Conservation (phyloP, 2,797 vertebrate species). For the Hozukius guyotensis region DNA sequence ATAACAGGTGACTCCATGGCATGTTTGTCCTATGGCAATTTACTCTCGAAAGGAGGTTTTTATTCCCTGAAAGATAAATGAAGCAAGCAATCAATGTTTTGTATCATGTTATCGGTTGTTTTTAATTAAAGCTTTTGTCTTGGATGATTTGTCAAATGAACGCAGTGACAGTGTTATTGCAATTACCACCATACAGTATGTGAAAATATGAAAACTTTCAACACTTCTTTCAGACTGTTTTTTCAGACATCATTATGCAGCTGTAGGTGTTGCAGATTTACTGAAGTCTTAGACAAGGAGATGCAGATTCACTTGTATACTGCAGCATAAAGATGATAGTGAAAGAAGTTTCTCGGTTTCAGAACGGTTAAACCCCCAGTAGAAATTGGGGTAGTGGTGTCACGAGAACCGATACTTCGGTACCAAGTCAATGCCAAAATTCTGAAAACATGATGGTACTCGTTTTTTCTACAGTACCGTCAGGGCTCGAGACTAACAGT, state of each 20-base stretch:
- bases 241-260: conserved; percentile 9
- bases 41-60: not conserved
- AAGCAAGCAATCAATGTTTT: not conserved
- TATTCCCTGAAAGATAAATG: not conserved
- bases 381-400: not conserved
- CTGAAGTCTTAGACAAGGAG: conserved; percentile 1
- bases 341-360: not conserved
- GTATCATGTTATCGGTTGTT: not conserved
- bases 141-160: conserved; percentile 1
- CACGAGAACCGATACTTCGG: not conserved
- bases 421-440: not conserved
- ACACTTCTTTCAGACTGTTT: not conserved
- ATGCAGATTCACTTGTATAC: conserved; percentile 16
- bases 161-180: not conserved
- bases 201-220: not conserved
- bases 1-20: conserved; percentile 29
- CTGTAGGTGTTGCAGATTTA: conserved; percentile 22
- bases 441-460: too few relatives aligned
- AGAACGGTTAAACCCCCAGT: not conserved
- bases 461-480: too few relatives aligned
- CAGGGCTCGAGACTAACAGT: too few relatives aligned
- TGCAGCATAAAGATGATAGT: not conserved
- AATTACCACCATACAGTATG: not conserved
- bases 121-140: conserved; percentile 21
- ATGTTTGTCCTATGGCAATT: conserved; percentile 25